Conservation (phyloP, 2,888 invertebrate species). For the Desoria tigrina region DNA sequence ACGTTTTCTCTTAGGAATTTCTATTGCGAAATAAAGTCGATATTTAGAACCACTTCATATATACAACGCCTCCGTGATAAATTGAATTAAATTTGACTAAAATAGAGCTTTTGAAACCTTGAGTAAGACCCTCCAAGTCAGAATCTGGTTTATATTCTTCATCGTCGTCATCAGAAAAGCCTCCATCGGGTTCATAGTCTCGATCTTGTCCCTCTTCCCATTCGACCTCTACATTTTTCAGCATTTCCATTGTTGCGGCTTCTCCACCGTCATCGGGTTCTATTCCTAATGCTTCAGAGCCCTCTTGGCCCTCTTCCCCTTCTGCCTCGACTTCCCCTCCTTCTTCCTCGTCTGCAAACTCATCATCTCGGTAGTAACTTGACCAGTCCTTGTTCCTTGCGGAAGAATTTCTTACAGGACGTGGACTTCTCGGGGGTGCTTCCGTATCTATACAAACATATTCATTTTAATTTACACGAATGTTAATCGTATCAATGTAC, state of each 20-base stretch:
- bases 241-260: background rate
- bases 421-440: slow-evolving; percentile 1
- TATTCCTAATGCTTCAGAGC: background rate
- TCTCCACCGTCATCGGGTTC: slow-evolving; percentile 1
- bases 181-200: slow-evolving; percentile 15
- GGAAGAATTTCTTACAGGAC: slow-evolving; percentile 10
- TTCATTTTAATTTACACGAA: background rate
- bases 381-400: slow-evolving; percentile 20
- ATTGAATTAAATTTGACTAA: background rate
- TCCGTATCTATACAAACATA: slow-evolving; percentile 8
- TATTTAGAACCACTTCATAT: too few relatives aligned
- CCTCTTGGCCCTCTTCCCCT: background rate
- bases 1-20: too few relatives aligned
- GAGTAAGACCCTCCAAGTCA: slow-evolving; percentile 4
- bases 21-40: too few relatives aligned
- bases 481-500: too few relatives aligned
- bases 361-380: slow-evolving; percentile 1
- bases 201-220: slow-evolving; percentile 3
- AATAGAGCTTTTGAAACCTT: background rate
- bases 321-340: background rate
- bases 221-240: slow-evolving; percentile 2
- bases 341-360: slow-evolving; percentile 7
- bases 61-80: too few relatives aligned
- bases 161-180: slow-evolving; percentile 3
- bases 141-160: slow-evolving; percentile 12